A percentile compares a stretch with the other conserved stretches of the same genome.
phyloP scores from a whole-genome alignment of 2,797 vertebrate genomes.

The Rhodeus uyekii region DNA sequence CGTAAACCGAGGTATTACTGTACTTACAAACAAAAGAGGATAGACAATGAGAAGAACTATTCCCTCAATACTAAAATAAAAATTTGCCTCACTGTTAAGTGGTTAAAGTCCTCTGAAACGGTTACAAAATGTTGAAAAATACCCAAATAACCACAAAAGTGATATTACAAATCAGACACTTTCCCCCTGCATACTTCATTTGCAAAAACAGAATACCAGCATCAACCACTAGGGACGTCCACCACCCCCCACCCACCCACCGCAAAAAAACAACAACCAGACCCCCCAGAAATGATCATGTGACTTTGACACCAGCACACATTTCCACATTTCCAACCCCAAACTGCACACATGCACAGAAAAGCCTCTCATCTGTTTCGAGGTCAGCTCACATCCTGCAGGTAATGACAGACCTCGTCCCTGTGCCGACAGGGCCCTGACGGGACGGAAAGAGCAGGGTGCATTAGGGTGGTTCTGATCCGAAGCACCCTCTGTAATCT shows the following conservation, averaged over 20 bases:
- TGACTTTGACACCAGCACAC: constrained; percentile 49
- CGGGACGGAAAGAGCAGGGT: constrained; percentile 13
- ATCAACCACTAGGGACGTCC: neutral
- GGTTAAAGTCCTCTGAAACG: neutral
- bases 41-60: too few species aligned
- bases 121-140: neutral
- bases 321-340: constrained; percentile 24
- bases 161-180: neutral
- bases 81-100: neutral
- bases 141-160: neutral
- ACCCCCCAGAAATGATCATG: neutral
- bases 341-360: neutral
- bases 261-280: neutral
- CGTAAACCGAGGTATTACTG: too few species aligned
- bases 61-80: too few species aligned
- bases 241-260: neutral
- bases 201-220: neutral
- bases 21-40: too few species aligned
- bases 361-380: constrained; percentile 42
- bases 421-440: neutral
- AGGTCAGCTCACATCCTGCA: constrained; percentile 44
- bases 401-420: constrained; percentile 51
- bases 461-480: constrained; percentile 23
- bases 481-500: constrained; percentile 28
- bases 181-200: neutral